phyloP scores from a whole-genome alignment of 2,113 vertebrate genomes.

The Sceloporus undulatus region DNA sequence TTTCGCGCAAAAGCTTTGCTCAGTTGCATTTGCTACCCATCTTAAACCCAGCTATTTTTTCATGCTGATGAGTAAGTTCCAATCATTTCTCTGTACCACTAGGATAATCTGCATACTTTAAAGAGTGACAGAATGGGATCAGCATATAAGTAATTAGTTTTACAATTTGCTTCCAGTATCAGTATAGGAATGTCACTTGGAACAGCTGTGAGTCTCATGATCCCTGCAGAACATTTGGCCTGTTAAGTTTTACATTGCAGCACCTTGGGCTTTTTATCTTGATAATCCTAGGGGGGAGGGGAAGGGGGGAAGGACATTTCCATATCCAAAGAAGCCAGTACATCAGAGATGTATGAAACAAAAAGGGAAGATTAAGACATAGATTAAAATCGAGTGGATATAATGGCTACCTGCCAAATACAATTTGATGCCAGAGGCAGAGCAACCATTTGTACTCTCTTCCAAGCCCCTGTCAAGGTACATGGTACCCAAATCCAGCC shows the following conservation, averaged over 20 bases:
- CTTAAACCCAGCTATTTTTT: not conserved
- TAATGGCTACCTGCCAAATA: not conserved
- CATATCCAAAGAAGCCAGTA: not conserved
- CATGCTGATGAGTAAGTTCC: not conserved
- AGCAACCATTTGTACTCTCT: not conserved
- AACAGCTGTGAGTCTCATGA: not conserved
- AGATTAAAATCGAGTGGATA: not conserved
- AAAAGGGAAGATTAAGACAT: not conserved
- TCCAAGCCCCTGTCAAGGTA: not conserved
- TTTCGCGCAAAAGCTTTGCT: not conserved
- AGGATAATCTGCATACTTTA: not conserved
- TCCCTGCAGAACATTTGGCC: not conserved
- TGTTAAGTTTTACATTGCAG: not conserved
- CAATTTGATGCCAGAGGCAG: not conserved
- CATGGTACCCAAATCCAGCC: not conserved
- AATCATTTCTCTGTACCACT: not conserved
- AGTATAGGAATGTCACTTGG: not conserved
- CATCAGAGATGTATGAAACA: not conserved
- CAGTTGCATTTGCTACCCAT: not conserved
- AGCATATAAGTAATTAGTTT: not conserved
- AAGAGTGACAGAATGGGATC: not conserved
- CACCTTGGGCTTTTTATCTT: not conserved
- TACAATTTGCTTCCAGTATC: not conserved
- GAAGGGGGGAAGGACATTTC: not conserved
- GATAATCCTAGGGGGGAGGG: not conserved